Evolutionary conservation across 1,140 invertebrate genomes (phyloP), one percentile per base, ranked within the genome.

Genomic region (Bacillus rossius): DNA sequence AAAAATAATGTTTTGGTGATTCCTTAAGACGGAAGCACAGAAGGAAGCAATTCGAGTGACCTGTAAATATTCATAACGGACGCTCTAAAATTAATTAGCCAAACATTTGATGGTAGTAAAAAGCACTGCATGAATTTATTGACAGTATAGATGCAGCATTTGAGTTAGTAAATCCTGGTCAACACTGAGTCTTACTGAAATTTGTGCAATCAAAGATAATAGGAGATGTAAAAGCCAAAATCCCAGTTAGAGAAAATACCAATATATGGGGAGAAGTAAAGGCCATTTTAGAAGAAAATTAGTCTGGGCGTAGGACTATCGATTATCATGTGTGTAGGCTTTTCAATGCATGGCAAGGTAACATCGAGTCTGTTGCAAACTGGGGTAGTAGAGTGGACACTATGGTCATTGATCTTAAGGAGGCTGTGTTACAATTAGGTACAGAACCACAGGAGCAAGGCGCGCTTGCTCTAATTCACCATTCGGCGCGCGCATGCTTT

Each of bases 171-270:
- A 1, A 1, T 8, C 50, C 50, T n/a, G 22, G 14, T 37, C 37
- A 50, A 37, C 50, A 37, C 19, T 29, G n/a, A 3, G 19, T 52
- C 3, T 19, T 52, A 8, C n/a, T 52, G 13, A 52, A 52, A 37
- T 52, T 52, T 16, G 41, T 52, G 8, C 29, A 52, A n/a, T 52
- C 23, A 37, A 52, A 52, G 22, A 52, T 52, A 8, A 52, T 38
- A 17, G 50, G 26, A n/a, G 23, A 37, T 13, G 48, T 20, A 1
- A 52, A 52, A 16, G 23, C 37, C 41, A 52, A 17, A 26, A 20
- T 52, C 5, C 20, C 41, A 13, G 50, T 38, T 19, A 52, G 50
- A 37, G 41, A n/a, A 2, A 17, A 37, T 38, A 8, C 29, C 2
- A 14, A 37, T 8, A 37, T 38, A 34, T 52, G 50, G 50, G 26